Evolutionary conservation across 2,113 vertebrate species (phyloP).

Genomic region (Ifrita kowaldi): DNA sequence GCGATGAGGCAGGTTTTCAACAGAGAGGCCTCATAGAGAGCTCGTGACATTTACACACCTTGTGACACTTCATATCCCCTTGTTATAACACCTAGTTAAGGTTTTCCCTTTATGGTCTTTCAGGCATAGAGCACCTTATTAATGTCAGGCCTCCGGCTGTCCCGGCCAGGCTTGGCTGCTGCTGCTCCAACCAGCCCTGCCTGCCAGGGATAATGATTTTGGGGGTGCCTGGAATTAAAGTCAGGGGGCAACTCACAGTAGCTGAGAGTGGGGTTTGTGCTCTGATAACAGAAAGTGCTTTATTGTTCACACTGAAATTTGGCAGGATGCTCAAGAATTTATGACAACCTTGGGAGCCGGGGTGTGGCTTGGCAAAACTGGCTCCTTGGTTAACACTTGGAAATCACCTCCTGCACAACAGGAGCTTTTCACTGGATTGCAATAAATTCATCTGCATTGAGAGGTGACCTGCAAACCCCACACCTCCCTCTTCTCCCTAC

Average conservation of each 20-base stretch:
- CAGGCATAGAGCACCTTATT: conserved; percentile 50
- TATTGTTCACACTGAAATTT: conserved; percentile 1
- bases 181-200: neutral
- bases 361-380: neutral
- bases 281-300: conserved; percentile 44
- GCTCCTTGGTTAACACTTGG: conserved; percentile 7
- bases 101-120: conserved; percentile 55
- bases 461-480: conserved; percentile 19
- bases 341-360: neutral
- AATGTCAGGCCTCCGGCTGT: conserved; percentile 17
- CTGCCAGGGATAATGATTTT: conserved; percentile 29
- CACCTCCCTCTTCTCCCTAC: neutral
- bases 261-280: neutral
- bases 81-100: conserved; percentile 63
- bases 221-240: neutral
- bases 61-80: conserved; percentile 47
- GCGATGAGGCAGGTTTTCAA: neutral
- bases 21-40: neutral
- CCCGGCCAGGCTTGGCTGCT: neutral
- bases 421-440: conserved; percentile 28
- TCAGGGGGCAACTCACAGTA: neutral
- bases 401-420: conserved; percentile 16
- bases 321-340: conserved; percentile 34
- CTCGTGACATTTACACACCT: neutral
- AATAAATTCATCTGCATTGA: conserved; percentile 29